Base-by-base conservation (phyloP, 92 coral and sea anemone species). In the Montipora capitata region DNA sequence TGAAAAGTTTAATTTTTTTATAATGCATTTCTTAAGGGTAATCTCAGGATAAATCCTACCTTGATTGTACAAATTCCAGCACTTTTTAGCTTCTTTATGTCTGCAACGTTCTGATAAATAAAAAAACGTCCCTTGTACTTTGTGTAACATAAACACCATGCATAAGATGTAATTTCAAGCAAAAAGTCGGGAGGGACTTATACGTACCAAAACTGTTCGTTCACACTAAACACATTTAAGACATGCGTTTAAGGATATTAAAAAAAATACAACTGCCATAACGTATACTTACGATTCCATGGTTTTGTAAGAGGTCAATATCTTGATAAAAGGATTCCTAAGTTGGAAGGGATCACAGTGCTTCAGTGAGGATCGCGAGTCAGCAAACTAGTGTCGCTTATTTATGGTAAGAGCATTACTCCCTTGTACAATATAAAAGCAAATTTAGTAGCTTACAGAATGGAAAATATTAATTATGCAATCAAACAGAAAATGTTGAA, bases 311-410 rank as follows among this genome's bases (percentile, higher is more conserved):
- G 81, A 95, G 88, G 77, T 96, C 99, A 38, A 96, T 96, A 39
- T 96, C 99, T 87, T 93, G 95, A 80, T 96, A 96, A 78, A 96
- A 96, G 40, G 99, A 96, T 63, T 95, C 99, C 99, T 96, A 56
- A 3, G 9, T 16, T 40, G n/a, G 43, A 80, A 1, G 4, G 45
- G 10, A 52, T 68, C 52, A 76, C n/a, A 64, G 51, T 10, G 12
- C 4, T 62, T 78, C 5, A n/a, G 0, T 80, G 10, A 43, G 48
- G 17, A 10, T 17, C 67, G n/a, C 17, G n/a, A 3, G 39, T 5
- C 15, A 41, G 3, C 1, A 15, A 77, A 40, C 10, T 12, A 61
- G 20, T 61, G 2, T 4, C 7, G 68, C 65, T 13, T 13, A 59
- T 5, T n/a, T 11, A 4, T 10, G 9, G 3, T 56, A 10, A 56